Evolutionary conservation across 23 tunicate genomes (phyloP).

Genomic region (Clavelina lepadiformis): DNA sequence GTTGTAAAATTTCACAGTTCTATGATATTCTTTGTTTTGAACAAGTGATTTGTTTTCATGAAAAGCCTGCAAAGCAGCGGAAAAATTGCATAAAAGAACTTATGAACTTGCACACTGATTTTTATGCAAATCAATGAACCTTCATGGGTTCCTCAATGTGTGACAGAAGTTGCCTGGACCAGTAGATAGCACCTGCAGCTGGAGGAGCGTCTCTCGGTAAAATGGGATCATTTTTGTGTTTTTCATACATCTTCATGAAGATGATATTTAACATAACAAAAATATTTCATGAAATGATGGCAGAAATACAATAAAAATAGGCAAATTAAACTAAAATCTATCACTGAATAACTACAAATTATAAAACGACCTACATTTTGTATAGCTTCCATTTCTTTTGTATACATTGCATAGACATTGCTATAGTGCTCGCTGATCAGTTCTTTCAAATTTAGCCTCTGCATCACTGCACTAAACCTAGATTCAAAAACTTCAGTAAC

Average conservation of each 20-base stretch:
- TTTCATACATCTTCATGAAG: constrained; percentile 71
- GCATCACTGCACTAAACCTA: constrained; percentile 72
- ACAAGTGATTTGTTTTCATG: constrained; percentile 67
- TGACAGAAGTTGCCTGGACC: constrained; percentile 70
- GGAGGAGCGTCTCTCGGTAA: constrained; percentile 85
- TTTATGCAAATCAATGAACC: constrained; percentile 17
- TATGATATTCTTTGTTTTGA: constrained; percentile 75
- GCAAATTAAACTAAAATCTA: no score
- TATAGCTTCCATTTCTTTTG: constrained; percentile 70
- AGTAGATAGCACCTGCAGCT: constrained; percentile 88
- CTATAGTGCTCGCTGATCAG: constrained; percentile 67
- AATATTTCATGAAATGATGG: neutral
- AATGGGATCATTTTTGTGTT: constrained; percentile 67
- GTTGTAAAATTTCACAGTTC: constrained; percentile 86
- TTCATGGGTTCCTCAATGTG: constrained; percentile 94
- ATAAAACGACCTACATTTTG: constrained; percentile 48
- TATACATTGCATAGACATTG: constrained; percentile 65
- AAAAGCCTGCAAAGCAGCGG: constrained; percentile 44
- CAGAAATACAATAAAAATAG: no score
- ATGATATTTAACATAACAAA: neutral
- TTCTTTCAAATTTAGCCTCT: constrained; percentile 52
- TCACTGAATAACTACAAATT: neutral
- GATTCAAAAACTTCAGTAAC: neutral
- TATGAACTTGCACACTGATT: no score
- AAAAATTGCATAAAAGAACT: neutral